A percentile compares a stretch with the other conserved stretches of the same genome.
Evolutionary conservation across 2,888 invertebrate species (phyloP).

Genomic region (Zygogramma bicolorata): DNA sequence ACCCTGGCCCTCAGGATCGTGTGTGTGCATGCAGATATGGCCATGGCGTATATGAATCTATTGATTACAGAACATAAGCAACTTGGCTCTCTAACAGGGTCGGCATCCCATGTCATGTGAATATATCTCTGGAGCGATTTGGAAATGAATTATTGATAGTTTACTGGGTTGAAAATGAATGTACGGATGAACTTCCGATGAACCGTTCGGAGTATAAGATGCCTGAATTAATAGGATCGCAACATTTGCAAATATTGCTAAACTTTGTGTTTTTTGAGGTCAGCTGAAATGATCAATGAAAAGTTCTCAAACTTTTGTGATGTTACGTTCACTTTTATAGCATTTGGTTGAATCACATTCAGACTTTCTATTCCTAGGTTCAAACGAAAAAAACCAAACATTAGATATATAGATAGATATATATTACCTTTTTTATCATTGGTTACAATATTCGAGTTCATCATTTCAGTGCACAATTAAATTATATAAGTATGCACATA

Average conservation of each 20-base stretch:
- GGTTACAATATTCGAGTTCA: too few relatives aligned
- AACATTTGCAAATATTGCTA: background rate
- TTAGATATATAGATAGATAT: too few relatives aligned
- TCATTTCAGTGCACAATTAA: too few relatives aligned
- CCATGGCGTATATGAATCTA: conserved; percentile 59
- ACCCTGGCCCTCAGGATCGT: conserved; percentile 45
- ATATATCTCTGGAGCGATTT: conserved; percentile 1
- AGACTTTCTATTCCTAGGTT: too few relatives aligned
- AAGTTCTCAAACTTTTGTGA: too few relatives aligned
- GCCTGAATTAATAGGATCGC: background rate
- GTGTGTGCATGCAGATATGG: conserved; percentile 64
- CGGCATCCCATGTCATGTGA: conserved; percentile 19
- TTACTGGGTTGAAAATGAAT: background rate
- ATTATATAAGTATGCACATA: too few relatives aligned
- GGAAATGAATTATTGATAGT: conserved; percentile 6
- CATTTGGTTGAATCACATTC: too few relatives aligned
- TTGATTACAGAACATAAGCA: conserved; percentile 59
- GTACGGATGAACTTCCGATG: background rate
- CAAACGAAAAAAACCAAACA: too few relatives aligned
- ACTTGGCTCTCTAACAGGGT: conserved; percentile 37
- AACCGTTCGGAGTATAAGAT: background rate
- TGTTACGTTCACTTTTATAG: too few relatives aligned
- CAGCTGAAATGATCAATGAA: too few relatives aligned
- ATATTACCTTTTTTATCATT: too few relatives aligned
- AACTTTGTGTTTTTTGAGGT: background rate